These are phyloP conservation scores for Xiphophorus couchianus DNA, from an alignment of 2,113 vertebrate species.

Conservation along the genomic window DNA sequence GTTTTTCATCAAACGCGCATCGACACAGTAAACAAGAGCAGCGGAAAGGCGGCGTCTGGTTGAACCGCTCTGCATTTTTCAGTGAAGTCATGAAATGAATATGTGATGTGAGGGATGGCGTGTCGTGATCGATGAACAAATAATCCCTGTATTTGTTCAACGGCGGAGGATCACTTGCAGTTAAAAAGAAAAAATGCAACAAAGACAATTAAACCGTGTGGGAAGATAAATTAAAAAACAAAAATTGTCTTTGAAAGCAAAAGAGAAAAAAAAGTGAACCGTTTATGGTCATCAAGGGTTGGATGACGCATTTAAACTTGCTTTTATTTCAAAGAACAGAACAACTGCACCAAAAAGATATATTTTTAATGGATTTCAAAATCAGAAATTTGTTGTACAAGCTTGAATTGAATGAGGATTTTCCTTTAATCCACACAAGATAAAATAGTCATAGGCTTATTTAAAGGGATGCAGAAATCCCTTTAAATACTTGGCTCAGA, in stretches of 20 bases:
- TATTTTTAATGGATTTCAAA: neutral
- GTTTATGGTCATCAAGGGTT: neutral
- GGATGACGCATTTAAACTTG: neutral
- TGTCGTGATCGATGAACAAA: conserved; percentile 44
- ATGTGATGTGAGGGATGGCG: conserved; percentile 37
- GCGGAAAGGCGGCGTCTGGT: neutral
- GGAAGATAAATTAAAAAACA: conserved; percentile 26
- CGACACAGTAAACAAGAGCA: neutral
- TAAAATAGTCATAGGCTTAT: too few relatives aligned
- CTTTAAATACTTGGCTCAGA: too few relatives aligned
- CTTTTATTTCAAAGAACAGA: neutral
- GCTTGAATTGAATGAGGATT: neutral
- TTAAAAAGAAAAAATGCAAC: conserved; percentile 16
- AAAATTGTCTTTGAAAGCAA: neutral
- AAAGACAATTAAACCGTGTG: conserved; percentile 19
- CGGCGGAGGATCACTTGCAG: conserved; percentile 13
- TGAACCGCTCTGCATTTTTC: conserved; percentile 11
- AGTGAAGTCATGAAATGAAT: conserved; percentile 23
- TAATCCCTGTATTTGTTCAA: conserved; percentile 6
- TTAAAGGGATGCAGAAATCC: too few relatives aligned
- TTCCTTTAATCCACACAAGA: neutral
- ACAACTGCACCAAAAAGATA: neutral
- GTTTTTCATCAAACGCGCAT: neutral
- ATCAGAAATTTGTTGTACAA: neutral
- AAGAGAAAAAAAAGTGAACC: neutral